Base-by-base conservation (phyloP, 2,113 vertebrate genomes). In the Anarrhichthys ocellatus region DNA sequence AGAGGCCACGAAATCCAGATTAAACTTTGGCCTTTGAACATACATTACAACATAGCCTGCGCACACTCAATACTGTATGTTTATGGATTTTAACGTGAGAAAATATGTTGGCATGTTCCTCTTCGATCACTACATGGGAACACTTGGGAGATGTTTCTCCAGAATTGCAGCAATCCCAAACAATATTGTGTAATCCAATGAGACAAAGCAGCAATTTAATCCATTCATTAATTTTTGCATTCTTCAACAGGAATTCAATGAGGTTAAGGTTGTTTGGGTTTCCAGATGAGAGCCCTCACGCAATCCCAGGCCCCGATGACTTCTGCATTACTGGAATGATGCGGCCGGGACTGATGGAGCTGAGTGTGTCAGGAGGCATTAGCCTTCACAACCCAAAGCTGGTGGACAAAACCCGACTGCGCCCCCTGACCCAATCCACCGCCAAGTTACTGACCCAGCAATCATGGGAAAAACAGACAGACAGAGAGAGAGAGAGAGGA, bases 241-340 rank as follows among this genome's bases (percentile, higher is more conserved):
- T 90, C 84, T 87, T 87, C 79, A 87, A 88, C 73, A 80, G 82
- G 81, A 90, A 89, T 85, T 92, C 78, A 71, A 76, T 75, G 83
- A 88, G 85, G 83, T 91, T 81, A 82, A 85, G 63, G 80, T 85
- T 90, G 87, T 92, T 88, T 90, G 87, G 85, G 85, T 92, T 93
- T 93, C 92, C 92, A 91, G 92, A 88, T 92, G 90, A 93, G 77
- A 92, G 85, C 92, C 91, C 88, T 91, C 88, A 92, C 84, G 90
- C 92, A 89, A 93, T 90, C 87, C 83, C 50, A 75, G 87, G 87
- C 90, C 88, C 88, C 27, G 87, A 88, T 91, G 88, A 91, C 92
- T 93, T 88, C 87, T 92, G 90, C 88, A 92, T 93, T 92, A 93
- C 89, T 90, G 82, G 85, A 91, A 91, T 94, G 82, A 92, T 94